Evolutionary conservation across 2,113 vertebrate genomes (phyloP), one percentile per base, ranked within the genome.

Genomic region (Brachypteracias leptosomus): DNA sequence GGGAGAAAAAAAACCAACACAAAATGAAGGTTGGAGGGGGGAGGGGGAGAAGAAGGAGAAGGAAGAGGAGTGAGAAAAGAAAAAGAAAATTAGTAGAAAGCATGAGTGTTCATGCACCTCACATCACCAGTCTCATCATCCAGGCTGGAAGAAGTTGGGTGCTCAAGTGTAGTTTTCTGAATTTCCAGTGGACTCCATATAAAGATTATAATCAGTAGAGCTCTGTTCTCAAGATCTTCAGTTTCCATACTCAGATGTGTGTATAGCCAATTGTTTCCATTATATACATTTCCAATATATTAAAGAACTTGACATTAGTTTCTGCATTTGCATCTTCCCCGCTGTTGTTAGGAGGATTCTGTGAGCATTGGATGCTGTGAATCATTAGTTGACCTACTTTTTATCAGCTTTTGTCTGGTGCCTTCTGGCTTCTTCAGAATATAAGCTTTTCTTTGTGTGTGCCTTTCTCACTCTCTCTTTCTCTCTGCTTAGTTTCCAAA

Each of bases 331-430:
- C 83, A 66, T 91, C 61, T 89, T 95, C 89, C 68, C 61, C 9
- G n/a, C 42, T 90, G 81, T 59, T 84, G 55, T 47, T 95, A 95
- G 85, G 51, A 94, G 62, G 54, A 62, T 87, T 97, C 76, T 95
- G 29, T 8, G 36, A 62, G 62, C 57, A 36, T 11, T 89, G 51
- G 68, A 74, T 96, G 71, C 85, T 93, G 57, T 88, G 89, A 97
- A 95, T 97, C 91, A 95, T 88, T 95, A 88, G 67, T 13, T 96
- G 96, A 96, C 97, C 83, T 96, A 89, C 54, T 82, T 94, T 94
- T 90, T 85, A 94, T 95, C 91, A 93, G 86, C 95, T 97, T 97
- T 97, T 94, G 96, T 96, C 88, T 94, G 40, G 35, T 92, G 76
- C 88, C 93, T 97, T 94, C 78, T 91, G 88, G 78, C 96, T 97